Conservation (phyloP, 2,888 invertebrate genomes). For the Drosophila parthenogenetica region DNA sequence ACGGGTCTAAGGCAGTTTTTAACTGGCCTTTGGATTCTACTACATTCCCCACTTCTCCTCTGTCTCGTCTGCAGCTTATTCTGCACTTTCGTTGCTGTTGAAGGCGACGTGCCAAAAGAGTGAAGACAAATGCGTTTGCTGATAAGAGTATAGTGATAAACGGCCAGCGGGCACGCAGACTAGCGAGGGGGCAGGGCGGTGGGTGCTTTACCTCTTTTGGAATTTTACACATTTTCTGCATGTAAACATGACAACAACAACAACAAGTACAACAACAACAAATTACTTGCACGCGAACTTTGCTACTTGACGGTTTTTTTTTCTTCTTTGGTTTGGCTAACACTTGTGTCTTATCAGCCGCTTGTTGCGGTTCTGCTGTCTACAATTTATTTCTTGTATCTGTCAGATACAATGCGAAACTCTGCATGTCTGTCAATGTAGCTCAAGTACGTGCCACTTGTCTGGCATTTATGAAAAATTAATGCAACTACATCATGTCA, state of each 20-base stretch:
- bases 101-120: constrained; percentile 29
- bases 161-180: constrained; percentile 17
- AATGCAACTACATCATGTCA: constrained; percentile 55
- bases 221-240: constrained; percentile 53
- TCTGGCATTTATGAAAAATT: constrained; percentile 51
- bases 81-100: constrained; percentile 31
- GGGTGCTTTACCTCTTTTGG: constrained; percentile 31
- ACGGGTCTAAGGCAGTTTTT: constrained; percentile 38
- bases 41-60: not conserved
- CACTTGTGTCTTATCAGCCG: constrained; percentile 53
- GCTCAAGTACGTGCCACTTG: constrained; percentile 40
- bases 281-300: constrained; percentile 61
- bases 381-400: constrained; percentile 45
- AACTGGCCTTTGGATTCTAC: constrained; percentile 22
- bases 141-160: constrained; percentile 58
- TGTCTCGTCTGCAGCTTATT: not conserved
- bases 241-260: constrained; percentile 57
- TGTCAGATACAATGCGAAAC: constrained; percentile 41
- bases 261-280: constrained; percentile 40
- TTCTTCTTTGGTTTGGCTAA: constrained; percentile 26
- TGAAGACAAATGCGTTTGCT: constrained; percentile 55
- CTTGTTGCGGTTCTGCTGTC: constrained; percentile 30
- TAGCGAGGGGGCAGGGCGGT: not conserved
- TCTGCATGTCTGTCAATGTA: constrained; percentile 45
- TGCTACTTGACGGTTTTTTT: constrained; percentile 36